A percentile compares a stretch with the other conserved stretches of the same genome.
phyloP scores from a whole-genome alignment of 1,140 invertebrate species.

The Aphidius gifuensis region DNA sequence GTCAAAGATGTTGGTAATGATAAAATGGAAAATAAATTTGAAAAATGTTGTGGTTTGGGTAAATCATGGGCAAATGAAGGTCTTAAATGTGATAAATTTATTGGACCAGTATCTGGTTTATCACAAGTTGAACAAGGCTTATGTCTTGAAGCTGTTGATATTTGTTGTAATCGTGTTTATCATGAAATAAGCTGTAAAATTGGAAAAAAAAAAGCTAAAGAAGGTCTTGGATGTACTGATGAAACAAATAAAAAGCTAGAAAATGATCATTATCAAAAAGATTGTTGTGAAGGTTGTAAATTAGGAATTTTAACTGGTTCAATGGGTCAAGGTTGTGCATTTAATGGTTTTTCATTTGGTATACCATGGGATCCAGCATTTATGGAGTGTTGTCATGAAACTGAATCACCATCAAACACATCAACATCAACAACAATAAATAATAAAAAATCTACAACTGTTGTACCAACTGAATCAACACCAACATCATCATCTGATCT shows the following conservation, averaged over 20 bases:
- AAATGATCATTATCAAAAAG: conserved; percentile 48
- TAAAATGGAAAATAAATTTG: conserved; percentile 48
- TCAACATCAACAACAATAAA: not conserved
- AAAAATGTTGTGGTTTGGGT: conserved; percentile 56
- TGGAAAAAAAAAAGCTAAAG: conserved; percentile 54
- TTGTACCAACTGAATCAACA: not conserved
- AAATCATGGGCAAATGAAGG: conserved; percentile 53
- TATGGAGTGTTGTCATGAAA: conserved; percentile 55
- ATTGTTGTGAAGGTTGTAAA: conserved; percentile 61
- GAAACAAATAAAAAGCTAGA: conserved; percentile 25
- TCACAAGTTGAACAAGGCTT: conserved; percentile 49
- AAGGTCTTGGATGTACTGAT: conserved; percentile 45
- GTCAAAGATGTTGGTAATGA: conserved; percentile 27
- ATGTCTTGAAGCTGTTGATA: conserved; percentile 55
- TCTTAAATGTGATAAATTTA: conserved; percentile 51
- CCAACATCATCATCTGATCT: not conserved
- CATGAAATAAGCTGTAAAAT: conserved; percentile 49
- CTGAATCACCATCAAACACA: conserved; percentile 28
- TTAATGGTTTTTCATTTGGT: conserved; percentile 53
- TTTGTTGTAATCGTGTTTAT: conserved; percentile 54
- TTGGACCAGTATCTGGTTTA: conserved; percentile 51
- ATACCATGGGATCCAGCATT: conserved; percentile 58
- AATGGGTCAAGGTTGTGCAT: conserved; percentile 53
- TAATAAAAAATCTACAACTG: conserved; percentile 3
- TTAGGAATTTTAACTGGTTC: conserved; percentile 51